phyloP scores from a whole-genome alignment of 2,797 vertebrate genomes.

The Halcyon leucocephala region DNA sequence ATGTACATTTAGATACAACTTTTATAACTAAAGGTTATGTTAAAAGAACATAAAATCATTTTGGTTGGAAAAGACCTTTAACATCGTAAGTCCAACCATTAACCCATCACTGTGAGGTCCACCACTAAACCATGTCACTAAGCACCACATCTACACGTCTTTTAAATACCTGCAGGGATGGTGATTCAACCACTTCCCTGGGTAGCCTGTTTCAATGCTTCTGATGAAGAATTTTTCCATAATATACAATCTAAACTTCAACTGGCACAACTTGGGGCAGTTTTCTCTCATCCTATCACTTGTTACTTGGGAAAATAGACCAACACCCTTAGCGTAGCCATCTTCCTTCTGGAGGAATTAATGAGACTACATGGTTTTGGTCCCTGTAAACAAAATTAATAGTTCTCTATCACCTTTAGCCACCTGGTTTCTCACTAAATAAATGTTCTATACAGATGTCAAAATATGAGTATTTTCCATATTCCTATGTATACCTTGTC shows the following conservation, averaged over 20 bases:
- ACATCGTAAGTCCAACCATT: neutral
- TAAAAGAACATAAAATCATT: neutral
- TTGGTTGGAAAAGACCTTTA: neutral
- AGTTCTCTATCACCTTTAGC: neutral
- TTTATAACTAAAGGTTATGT: neutral
- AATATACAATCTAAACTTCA: neutral
- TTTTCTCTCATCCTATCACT: neutral
- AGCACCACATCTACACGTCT: neutral
- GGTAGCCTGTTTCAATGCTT: neutral
- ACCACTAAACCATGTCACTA: neutral
- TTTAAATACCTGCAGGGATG: neutral
- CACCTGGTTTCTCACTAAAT: neutral
- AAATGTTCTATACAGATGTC: neutral
- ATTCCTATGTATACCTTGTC: neutral
- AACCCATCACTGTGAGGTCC: neutral
- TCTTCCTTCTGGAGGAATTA: rapidly evolving
- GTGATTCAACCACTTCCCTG: neutral
- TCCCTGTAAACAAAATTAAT: neutral
- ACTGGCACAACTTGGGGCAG: neutral
- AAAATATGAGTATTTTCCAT: neutral
- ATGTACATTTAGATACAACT: neutral
- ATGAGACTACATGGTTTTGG: neutral
- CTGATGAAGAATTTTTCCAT: neutral
- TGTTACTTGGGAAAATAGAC: neutral
- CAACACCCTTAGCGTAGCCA: rapidly evolving